These are phyloP conservation scores for Callosobruchus maculatus DNA, from an alignment of 2,888 invertebrate genomes.

Conservation along the genomic window DNA sequence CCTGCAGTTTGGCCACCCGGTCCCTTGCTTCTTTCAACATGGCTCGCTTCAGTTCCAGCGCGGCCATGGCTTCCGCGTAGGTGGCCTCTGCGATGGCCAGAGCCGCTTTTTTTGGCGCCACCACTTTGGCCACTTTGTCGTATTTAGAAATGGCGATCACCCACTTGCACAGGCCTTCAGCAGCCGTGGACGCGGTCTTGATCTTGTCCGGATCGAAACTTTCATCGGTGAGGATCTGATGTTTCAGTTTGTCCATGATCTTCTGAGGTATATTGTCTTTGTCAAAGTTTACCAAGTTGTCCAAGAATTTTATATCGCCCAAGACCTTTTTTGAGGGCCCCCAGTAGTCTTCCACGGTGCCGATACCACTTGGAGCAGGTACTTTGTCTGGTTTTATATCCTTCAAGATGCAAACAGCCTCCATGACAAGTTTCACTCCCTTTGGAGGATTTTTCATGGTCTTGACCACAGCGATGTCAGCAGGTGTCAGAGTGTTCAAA, in stretches of 20 bases:
- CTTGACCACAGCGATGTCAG: slow-evolving; percentile 89
- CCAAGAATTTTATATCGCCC: slow-evolving; percentile 89
- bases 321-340: slow-evolving; percentile 82
- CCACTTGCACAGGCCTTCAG: slow-evolving; percentile 92
- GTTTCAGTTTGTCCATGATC: slow-evolving; percentile 79
- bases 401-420: slow-evolving; percentile 91
- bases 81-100: slow-evolving; percentile 81
- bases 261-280: slow-evolving; percentile 87
- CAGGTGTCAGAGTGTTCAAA: slow-evolving; percentile 82
- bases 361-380: slow-evolving; percentile 78
- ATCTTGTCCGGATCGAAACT: slow-evolving; percentile 92
- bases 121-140: slow-evolving; percentile 86
- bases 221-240: slow-evolving; percentile 76
- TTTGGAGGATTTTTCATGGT: slow-evolving; percentile 96
- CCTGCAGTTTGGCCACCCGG: slow-evolving; percentile 69
- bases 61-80: slow-evolving; percentile 70
- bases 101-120: slow-evolving; percentile 92
- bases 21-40: slow-evolving; percentile 67
- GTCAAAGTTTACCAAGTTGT: slow-evolving; percentile 81
- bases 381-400: slow-evolving; percentile 86
- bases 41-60: slow-evolving; percentile 73
- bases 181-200: slow-evolving; percentile 80
- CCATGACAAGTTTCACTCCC: slow-evolving; percentile 88
- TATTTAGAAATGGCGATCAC: slow-evolving; percentile 93
- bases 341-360: slow-evolving; percentile 91